These are phyloP conservation scores for Melipona bicolor DNA, from an alignment of 2,888 invertebrate genomes.

Conservation along the genomic window DNA sequence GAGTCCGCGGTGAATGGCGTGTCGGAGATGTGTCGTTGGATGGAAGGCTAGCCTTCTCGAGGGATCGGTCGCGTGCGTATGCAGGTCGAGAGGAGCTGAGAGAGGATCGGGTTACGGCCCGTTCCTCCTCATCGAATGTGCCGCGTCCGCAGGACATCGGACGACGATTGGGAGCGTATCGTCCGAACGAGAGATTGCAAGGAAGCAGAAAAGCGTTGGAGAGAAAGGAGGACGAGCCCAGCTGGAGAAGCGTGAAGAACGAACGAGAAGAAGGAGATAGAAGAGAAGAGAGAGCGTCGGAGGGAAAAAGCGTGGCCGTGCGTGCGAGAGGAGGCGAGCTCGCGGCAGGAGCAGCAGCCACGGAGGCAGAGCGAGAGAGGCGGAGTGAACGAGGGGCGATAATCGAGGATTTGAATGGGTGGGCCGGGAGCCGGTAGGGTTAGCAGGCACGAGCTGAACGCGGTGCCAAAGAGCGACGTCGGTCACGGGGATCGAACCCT, in stretches of 20 bases:
- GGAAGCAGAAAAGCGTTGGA: background rate
- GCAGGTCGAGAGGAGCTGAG: slow-evolving; percentile 47
- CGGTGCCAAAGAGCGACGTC: slow-evolving; percentile 80
- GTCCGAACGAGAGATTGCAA: background rate
- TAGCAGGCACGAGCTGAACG: slow-evolving; percentile 83
- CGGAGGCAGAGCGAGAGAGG: slow-evolving; percentile 66
- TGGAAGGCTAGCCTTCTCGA: slow-evolving; percentile 14
- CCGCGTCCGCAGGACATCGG: slow-evolving; percentile 45
- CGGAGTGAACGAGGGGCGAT: slow-evolving; percentile 76
- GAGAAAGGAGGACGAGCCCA: background rate
- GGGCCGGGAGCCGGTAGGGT: slow-evolving; percentile 81
- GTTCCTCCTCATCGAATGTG: slow-evolving; percentile 44
- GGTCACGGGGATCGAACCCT: slow-evolving; percentile 79
- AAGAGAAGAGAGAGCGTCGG: background rate
- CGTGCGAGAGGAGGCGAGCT: slow-evolving; percentile 8
- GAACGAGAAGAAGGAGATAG: background rate
- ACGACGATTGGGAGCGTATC: background rate
- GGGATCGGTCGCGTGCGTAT: slow-evolving; percentile 45
- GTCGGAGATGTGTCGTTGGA: slow-evolving; percentile 40
- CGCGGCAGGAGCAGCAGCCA: slow-evolving; percentile 50
- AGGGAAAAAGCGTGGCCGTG: background rate
- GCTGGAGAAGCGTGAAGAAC: too few species aligned
- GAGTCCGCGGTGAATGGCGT: slow-evolving; percentile 27
- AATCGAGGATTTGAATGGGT: slow-evolving; percentile 82
- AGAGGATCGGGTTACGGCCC: slow-evolving; percentile 56